Evolutionary conservation across 2,797 vertebrate genomes (phyloP).

Genomic region (Paramormyrops hopkinsi): DNA sequence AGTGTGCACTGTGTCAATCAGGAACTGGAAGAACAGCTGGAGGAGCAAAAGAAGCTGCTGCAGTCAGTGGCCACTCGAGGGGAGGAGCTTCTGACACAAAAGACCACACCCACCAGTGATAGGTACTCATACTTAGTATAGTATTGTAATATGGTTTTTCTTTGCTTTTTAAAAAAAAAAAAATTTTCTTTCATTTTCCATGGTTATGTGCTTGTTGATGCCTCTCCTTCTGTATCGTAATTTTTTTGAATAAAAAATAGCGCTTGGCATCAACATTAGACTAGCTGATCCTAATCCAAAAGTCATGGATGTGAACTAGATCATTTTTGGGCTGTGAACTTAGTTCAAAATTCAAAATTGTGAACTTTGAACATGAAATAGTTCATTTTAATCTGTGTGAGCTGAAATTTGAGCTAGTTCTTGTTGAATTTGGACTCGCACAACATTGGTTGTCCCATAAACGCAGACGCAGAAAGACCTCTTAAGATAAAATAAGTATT

Average conservation of each 20-base stretch:
- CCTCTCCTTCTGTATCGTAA: neutral
- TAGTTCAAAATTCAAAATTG: neutral
- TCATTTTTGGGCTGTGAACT: neutral
- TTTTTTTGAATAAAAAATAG: neutral
- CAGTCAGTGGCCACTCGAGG: slow-evolving; percentile 80
- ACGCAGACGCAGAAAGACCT: neutral
- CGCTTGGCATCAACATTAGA: neutral
- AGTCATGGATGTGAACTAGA: neutral
- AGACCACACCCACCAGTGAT: slow-evolving; percentile 60
- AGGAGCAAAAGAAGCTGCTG: slow-evolving; percentile 83
- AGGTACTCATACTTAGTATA: slow-evolving; percentile 27
- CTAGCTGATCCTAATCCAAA: neutral
- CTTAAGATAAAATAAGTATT: neutral
- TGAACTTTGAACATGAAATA: neutral
- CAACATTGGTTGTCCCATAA: neutral
- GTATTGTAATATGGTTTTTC: neutral
- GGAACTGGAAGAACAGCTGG: slow-evolving; percentile 84
- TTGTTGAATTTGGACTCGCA: neutral
- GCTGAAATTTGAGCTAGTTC: neutral
- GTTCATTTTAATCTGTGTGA: neutral
- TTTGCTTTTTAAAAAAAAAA: neutral
- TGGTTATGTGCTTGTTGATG: neutral
- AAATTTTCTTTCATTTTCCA: neutral
- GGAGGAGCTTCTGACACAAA: slow-evolving; percentile 85
- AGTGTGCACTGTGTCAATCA: slow-evolving; percentile 37